A percentile compares a stretch with the other conserved stretches of the same genome.
These are phyloP conservation scores for Cydia pomonella DNA, from an alignment of 1,140 invertebrate genomes.

Conservation along the genomic window DNA sequence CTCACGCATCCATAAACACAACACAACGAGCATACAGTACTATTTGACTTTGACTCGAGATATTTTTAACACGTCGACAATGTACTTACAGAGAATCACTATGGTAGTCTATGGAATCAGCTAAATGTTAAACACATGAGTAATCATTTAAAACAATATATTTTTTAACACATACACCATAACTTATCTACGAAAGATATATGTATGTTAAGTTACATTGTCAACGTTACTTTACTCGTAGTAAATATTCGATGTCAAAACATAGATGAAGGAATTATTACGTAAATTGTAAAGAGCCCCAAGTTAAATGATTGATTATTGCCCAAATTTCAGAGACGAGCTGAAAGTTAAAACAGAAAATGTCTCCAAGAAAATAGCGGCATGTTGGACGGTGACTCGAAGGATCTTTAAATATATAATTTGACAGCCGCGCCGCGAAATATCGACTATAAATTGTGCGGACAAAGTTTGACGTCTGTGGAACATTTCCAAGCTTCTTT, in stretches of 20 bases:
- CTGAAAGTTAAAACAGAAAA: neutral
- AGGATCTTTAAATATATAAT: conserved; percentile 31
- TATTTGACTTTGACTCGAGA: too few species aligned
- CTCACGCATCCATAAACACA: too few species aligned
- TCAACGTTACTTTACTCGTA: too few species aligned
- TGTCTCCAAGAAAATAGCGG: neutral
- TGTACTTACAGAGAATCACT: too few species aligned
- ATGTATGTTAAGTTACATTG: too few species aligned
- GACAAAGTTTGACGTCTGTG: conserved; percentile 38
- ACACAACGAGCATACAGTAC: too few species aligned
- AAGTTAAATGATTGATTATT: conserved; percentile 5
- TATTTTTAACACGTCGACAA: too few species aligned
- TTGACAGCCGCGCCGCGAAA: conserved; percentile 35
- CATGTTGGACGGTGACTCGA: neutral
- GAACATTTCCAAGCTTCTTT: conserved; percentile 39
- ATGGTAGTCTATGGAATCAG: too few species aligned
- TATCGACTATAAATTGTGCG: conserved; percentile 39
- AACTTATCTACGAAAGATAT: too few species aligned
- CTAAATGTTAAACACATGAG: too few species aligned
- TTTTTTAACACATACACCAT: too few species aligned
- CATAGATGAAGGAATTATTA: neutral
- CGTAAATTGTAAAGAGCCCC: neutral
- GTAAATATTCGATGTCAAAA: neutral
- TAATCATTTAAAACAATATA: too few species aligned
- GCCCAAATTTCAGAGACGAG: neutral